Evolutionary conservation across 2,888 invertebrate species (phyloP).

Genomic region (Celastrina argiolus): DNA sequence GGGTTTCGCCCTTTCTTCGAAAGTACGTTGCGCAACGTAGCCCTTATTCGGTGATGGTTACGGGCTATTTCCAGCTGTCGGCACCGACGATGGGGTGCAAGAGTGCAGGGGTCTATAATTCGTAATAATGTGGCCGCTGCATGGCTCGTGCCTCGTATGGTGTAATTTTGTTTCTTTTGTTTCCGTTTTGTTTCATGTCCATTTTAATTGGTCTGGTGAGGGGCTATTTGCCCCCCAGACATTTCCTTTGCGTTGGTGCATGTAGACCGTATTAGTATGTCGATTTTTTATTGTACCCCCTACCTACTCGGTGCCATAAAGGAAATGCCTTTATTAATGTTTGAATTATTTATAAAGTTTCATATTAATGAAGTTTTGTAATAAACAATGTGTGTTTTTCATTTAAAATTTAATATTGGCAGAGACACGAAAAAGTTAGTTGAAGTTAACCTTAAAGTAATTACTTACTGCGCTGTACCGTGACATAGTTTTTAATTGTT

Average conservation of each 20-base stretch:
- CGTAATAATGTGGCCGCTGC: constrained; percentile 57
- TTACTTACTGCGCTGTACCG: neutral
- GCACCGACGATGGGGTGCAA: constrained; percentile 54
- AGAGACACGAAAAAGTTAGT: neutral
- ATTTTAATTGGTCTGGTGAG: constrained; percentile 16
- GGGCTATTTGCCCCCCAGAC: neutral
- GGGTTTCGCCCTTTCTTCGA: constrained; percentile 57
- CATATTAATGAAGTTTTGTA: neutral
- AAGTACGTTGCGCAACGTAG: constrained; percentile 34
- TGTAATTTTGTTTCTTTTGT: constrained; percentile 64
- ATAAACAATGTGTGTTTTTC: neutral
- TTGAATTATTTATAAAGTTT: neutral
- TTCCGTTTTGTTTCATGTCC: constrained; percentile 36
- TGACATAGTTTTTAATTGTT: neutral
- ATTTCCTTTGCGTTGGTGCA: neutral
- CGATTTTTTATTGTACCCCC: neutral
- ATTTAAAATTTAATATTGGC: neutral
- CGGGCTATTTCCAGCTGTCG: constrained; percentile 27
- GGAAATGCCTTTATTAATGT: neutral
- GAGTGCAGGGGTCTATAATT: constrained; percentile 66
- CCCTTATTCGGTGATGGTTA: constrained; percentile 30
- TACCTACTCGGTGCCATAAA: neutral
- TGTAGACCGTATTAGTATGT: neutral
- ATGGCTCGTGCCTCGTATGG: constrained; percentile 55
- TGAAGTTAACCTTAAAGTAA: neutral